Evolutionary conservation across 2,888 invertebrate species (phyloP).

Genomic region (Pediacus dermestoides): DNA sequence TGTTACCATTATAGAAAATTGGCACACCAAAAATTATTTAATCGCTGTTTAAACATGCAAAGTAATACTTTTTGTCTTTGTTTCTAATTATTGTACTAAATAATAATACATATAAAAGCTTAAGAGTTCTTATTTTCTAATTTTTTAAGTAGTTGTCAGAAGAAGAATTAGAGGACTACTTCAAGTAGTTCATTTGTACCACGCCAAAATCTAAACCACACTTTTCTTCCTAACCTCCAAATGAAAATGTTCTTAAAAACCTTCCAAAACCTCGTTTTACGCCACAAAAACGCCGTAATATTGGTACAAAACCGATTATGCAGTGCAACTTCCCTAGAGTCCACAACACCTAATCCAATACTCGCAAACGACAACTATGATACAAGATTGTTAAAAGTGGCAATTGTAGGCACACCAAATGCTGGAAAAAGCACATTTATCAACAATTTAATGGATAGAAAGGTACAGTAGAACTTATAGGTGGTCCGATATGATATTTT

Average conservation of each 20-base stretch:
- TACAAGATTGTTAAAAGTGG: constrained; percentile 62
- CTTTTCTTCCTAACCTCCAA: neutral
- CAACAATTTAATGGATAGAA: constrained; percentile 76
- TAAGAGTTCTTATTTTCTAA: too few relatives aligned
- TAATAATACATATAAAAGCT: too few relatives aligned
- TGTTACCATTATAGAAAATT: too few relatives aligned
- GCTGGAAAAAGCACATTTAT: constrained; percentile 94
- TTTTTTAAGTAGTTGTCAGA: too few relatives aligned
- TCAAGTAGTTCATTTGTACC: too few relatives aligned
- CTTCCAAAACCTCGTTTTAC: neutral
- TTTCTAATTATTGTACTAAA: too few relatives aligned
- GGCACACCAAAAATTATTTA: too few relatives aligned
- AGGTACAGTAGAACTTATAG: constrained; percentile 51
- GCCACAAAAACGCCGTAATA: neutral
- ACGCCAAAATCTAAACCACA: too few relatives aligned
- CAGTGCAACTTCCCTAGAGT: too few relatives aligned
- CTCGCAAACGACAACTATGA: constrained; percentile 5
- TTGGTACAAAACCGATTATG: constrained; percentile 1
- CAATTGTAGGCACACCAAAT: constrained; percentile 91
- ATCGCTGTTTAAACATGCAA: too few relatives aligned
- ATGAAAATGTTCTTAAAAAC: constrained; percentile 5
- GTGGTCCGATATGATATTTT: neutral
- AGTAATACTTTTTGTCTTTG: too few relatives aligned
- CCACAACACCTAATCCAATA: neutral
- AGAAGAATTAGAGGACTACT: too few relatives aligned